Conservation (phyloP, 2,888 invertebrate species). For the Druceiella hillmani region DNA sequence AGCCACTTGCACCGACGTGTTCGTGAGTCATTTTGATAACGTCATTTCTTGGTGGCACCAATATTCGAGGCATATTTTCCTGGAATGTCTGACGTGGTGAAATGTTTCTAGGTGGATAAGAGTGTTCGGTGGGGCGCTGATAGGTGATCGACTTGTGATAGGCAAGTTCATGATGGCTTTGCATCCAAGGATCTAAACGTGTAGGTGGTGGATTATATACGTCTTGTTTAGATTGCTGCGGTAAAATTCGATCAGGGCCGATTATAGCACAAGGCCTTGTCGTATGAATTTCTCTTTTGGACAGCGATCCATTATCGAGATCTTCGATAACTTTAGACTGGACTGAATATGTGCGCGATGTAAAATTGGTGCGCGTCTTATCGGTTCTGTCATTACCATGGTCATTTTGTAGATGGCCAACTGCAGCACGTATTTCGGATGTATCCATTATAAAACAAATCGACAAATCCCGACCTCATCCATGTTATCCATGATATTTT, state of each 20-base stretch:
- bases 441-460: no score
- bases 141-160: neutral
- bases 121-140: slow-evolving; percentile 18
- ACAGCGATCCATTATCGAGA: slow-evolving; percentile 26
- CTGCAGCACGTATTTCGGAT: no score
- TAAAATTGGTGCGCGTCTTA: no score
- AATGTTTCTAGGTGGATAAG: slow-evolving; percentile 40
- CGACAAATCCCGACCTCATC: no score
- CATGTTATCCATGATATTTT: no score
- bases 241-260: slow-evolving; percentile 44
- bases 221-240: slow-evolving; percentile 32
- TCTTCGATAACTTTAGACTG: no score
- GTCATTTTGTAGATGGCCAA: no score
- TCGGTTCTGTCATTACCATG: no score
- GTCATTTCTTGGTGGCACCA: slow-evolving; percentile 41
- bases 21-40: slow-evolving; percentile 37
- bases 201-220: no score
- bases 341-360: no score
- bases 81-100: slow-evolving; percentile 52
- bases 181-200: no score
- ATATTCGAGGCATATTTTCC: slow-evolving; percentile 49
- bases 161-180: neutral
- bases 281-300: slow-evolving; percentile 38
- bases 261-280: slow-evolving; percentile 48
- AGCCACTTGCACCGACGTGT: slow-evolving; percentile 25